Conservation (phyloP, 1,140 invertebrate species). For the Augochlora pura region DNA sequence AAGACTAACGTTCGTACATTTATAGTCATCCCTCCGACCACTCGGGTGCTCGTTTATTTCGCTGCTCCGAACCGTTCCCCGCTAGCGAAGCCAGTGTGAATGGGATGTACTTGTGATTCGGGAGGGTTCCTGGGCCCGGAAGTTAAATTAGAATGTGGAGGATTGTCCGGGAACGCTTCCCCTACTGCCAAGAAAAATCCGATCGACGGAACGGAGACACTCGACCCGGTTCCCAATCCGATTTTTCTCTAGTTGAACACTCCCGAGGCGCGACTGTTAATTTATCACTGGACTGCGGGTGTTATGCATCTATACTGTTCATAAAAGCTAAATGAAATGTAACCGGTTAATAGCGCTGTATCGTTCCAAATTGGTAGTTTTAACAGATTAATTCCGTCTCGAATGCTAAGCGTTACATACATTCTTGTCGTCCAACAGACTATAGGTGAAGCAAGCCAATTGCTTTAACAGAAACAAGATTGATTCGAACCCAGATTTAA, state of each 20-base stretch:
- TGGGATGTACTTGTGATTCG: not conserved
- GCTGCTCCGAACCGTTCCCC: not conserved
- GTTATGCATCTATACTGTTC: too few species aligned
- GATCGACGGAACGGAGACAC: slow-evolving; percentile 8
- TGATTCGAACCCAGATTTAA: too few species aligned
- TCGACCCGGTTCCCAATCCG: slow-evolving; percentile 21
- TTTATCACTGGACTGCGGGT: slow-evolving; percentile 36
- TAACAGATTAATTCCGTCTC: too few species aligned
- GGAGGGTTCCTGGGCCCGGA: not conserved
- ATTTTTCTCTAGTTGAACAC: slow-evolving; percentile 50
- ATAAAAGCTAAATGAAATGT: too few species aligned
- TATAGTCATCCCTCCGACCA: slow-evolving; percentile 48
- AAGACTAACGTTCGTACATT: slow-evolving; percentile 40
- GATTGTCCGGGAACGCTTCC: slow-evolving; percentile 26
- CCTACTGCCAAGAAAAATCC: slow-evolving; percentile 46
- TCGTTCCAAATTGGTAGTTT: too few species aligned
- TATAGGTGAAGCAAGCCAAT: too few species aligned
- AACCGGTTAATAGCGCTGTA: too few species aligned
- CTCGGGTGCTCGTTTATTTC: slow-evolving; percentile 49
- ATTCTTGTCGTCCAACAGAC: too few species aligned
- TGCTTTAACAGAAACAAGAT: too few species aligned
- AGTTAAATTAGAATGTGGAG: not conserved
- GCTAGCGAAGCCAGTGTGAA: not conserved
- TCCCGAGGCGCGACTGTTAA: slow-evolving; percentile 61
- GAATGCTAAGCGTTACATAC: too few species aligned